Conservation (phyloP, 35 echinoderm and acorn worm species). For the Strongylocentrotus purpuratus region DNA sequence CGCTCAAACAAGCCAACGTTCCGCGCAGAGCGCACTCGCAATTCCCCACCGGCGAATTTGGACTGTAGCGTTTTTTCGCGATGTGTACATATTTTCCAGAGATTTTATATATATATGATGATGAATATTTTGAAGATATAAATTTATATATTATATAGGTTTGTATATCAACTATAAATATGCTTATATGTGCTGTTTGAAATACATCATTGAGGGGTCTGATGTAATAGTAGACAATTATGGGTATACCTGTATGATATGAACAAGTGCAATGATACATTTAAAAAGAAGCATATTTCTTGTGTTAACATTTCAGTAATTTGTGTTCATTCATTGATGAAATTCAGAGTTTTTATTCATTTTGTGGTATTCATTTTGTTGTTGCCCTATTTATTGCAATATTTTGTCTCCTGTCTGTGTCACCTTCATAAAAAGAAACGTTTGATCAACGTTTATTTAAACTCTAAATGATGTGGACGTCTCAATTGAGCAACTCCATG, state of each 20-base stretch:
- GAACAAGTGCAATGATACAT: background rate
- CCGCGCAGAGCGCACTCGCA: constrained; percentile 43
- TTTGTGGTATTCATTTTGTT: background rate
- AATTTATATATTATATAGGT: constrained; percentile 4
- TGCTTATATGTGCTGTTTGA: background rate
- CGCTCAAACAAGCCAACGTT: constrained; percentile 74
- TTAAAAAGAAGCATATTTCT: background rate
- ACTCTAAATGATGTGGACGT: background rate
- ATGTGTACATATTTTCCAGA: background rate
- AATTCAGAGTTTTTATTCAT: background rate
- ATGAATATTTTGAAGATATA: constrained; percentile 20
- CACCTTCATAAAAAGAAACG: background rate
- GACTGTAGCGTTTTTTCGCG: background rate
- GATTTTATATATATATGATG: constrained; percentile 20
- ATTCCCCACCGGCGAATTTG: background rate
- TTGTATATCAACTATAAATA: background rate
- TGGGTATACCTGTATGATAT: background rate
- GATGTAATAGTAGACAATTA: background rate
- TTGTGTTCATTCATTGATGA: background rate
- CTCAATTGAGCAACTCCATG: background rate
- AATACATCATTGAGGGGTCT: background rate
- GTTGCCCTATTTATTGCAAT: background rate
- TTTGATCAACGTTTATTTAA: background rate
- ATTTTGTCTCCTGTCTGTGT: background rate
- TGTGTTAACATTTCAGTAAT: background rate